phyloP scores from a whole-genome alignment of 1,140 invertebrate species.

The Thalassaphorura encarpata region DNA sequence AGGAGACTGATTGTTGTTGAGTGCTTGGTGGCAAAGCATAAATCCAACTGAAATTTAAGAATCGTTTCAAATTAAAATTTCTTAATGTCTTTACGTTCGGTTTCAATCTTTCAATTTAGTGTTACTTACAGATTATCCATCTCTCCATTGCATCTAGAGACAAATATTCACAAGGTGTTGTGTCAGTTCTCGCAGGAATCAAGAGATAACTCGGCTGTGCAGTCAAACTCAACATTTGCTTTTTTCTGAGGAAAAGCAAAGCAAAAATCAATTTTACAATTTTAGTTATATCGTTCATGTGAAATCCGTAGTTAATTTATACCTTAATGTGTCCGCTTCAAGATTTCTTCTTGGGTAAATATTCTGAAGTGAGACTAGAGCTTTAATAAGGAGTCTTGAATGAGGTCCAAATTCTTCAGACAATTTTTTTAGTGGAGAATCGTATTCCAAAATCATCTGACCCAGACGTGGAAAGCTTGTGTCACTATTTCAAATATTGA shows the following conservation, averaged over 20 bases:
- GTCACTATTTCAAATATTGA: constrained; percentile 43
- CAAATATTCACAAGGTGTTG: constrained; percentile 93
- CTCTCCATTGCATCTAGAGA: constrained; percentile 89
- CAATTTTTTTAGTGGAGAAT: constrained; percentile 87
- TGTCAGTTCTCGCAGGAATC: constrained; percentile 88
- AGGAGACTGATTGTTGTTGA: constrained; percentile 50
- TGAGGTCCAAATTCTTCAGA: constrained; percentile 96
- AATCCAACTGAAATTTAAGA: constrained; percentile 60
- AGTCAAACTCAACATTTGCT: constrained; percentile 87
- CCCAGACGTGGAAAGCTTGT: constrained; percentile 86
- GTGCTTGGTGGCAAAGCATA: constrained; percentile 73
- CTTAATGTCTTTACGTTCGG: constrained; percentile 1
- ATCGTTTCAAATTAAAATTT: not conserved
- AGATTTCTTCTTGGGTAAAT: constrained; percentile 84
- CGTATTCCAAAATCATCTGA: constrained; percentile 97
- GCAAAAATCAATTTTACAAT: not conserved
- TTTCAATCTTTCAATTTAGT: not conserved
- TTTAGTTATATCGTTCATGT: not conserved
- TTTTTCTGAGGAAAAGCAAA: constrained; percentile 45
- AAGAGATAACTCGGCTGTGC: constrained; percentile 82
- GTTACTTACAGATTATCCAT: constrained; percentile 80
- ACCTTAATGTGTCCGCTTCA: constrained; percentile 83
- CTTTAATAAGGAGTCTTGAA: constrained; percentile 71
- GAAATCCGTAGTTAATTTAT: not conserved
- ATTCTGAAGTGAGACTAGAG: constrained; percentile 73